Percentiles rank a stretch among this genome's conserved stretches.
Conservation (phyloP, 1,140 invertebrate genomes). For the Carcinoscorpius rotundicauda region DNA sequence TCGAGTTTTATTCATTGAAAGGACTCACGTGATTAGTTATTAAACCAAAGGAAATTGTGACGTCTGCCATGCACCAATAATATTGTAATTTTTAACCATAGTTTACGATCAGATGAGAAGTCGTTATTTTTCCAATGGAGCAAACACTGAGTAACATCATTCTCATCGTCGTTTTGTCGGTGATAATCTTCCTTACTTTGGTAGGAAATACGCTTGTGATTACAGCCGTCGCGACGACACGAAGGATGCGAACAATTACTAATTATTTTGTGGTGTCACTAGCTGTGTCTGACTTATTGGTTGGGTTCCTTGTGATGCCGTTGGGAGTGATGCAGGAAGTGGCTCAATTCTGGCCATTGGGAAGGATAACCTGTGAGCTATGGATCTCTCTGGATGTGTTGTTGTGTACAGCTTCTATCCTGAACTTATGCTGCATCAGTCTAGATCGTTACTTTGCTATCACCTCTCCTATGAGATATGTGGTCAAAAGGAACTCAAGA, state of each 20-base stretch:
- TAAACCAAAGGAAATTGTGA: too few relatives aligned
- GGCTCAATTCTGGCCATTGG: constrained; percentile 70
- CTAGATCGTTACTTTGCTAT: constrained; percentile 92
- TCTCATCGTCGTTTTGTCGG: constrained; percentile 16
- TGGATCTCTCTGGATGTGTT: constrained; percentile 97
- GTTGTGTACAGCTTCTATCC: constrained; percentile 87
- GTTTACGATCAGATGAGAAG: too few relatives aligned
- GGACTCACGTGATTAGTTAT: too few relatives aligned
- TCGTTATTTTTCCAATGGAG: too few relatives aligned
- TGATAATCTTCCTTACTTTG: constrained; percentile 24
- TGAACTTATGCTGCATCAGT: constrained; percentile 91
- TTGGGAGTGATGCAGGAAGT: constrained; percentile 28
- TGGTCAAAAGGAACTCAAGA: constrained; percentile 80
- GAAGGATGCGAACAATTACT: constrained; percentile 51
- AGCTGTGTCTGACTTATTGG: constrained; percentile 38
- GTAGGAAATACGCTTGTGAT: constrained; percentile 39
- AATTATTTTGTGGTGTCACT: constrained; percentile 41
- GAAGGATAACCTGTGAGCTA: constrained; percentile 87
- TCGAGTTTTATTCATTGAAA: too few relatives aligned
- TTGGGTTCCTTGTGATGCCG: constrained; percentile 40
- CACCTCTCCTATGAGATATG: constrained; percentile 93
- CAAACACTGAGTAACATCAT: too few relatives aligned
- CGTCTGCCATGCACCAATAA: too few relatives aligned
- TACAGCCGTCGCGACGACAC: constrained; percentile 32
- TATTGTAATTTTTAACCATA: too few relatives aligned